These are phyloP conservation scores for Andrena haemorrhoa DNA, from an alignment of 2,888 invertebrate species.

Conservation along the genomic window DNA sequence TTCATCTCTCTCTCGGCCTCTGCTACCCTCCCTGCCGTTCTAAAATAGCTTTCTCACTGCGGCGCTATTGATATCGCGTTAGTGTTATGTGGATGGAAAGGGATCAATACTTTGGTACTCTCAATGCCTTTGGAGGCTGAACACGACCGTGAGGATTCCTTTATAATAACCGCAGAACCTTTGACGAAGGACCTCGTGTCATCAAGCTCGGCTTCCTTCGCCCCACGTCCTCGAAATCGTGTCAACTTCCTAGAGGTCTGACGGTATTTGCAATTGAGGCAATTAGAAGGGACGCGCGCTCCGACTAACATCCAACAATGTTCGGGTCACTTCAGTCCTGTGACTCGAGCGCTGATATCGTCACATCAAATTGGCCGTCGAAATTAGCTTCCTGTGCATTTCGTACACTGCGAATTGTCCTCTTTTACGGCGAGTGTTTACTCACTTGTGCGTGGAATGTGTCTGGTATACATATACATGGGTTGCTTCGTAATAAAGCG, in stretches of 20 bases:
- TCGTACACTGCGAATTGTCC: too few species aligned
- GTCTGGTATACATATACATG: too few species aligned
- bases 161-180: constrained; percentile 68
- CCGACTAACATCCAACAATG: constrained; percentile 12
- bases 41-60: constrained; percentile 67
- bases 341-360: not conserved
- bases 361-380: not conserved
- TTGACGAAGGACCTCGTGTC: constrained; percentile 63
- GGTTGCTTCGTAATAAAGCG: too few species aligned
- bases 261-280: constrained; percentile 53
- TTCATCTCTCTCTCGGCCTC: constrained; percentile 17
- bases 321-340: not conserved
- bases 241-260: constrained; percentile 56
- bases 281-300: constrained; percentile 40
- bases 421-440: too few species aligned
- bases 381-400: too few species aligned
- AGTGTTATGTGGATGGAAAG: constrained; percentile 57
- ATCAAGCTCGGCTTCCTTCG: constrained; percentile 63
- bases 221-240: constrained; percentile 38
- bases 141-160: constrained; percentile 69
- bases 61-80: constrained; percentile 68
- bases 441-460: too few species aligned
- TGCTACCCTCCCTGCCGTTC: constrained; percentile 34
- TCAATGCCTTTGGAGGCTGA: constrained; percentile 61
- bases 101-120: constrained; percentile 70